Evolutionary conservation across 2,888 invertebrate genomes (phyloP), one percentile per base, ranked within the genome.

Genomic region (Agrypnus murinus): DNA sequence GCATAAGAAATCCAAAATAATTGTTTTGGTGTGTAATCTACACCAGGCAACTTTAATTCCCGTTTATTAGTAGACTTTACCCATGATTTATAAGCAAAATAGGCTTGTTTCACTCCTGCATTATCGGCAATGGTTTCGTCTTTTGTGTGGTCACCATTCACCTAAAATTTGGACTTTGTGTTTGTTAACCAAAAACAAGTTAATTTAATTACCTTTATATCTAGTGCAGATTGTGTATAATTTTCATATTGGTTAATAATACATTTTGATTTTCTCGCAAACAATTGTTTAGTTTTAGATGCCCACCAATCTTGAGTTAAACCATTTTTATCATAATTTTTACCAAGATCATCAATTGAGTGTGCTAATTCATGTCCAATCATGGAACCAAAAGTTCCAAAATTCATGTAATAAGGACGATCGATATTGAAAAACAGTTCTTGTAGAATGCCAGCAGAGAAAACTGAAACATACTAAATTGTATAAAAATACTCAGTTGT

Each of bases 101-200:
- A 97, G 0, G 97, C 94, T 82, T 95, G 93, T 83, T 96, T 97
- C 74, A 97, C 91, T 0, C 97, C 97, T 1, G 96, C 97, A 82
- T 97, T 97, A 84, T 97, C 97, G 0, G 97, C 97, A 66, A 97
- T 97, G 83, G 97, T 97, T 84, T 97, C 97, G 9, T 96, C 96
- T 86, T 96, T 95, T 0, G 96, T 96, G 80, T 95, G 95, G 68
- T 95, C 91, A 62, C 97, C 97, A 81, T 97, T 96, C 59, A 98
- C 83, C 95, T 95, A 73, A 72, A 80, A 80, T 14, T 8, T 3
- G 1, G 3, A 5, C 15, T n/a, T n/a, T 5, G 12, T 43, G 14
- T 5, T n/a, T 10, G 10, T 25, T 10, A 17, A 55, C 12, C 17
- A 25, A 58, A 4, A 9, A 25, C 8, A 1, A 32, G 3, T 60